These are phyloP conservation scores for Emmelina monodactyla DNA, from an alignment of 2,888 invertebrate species.

Conservation along the genomic window DNA sequence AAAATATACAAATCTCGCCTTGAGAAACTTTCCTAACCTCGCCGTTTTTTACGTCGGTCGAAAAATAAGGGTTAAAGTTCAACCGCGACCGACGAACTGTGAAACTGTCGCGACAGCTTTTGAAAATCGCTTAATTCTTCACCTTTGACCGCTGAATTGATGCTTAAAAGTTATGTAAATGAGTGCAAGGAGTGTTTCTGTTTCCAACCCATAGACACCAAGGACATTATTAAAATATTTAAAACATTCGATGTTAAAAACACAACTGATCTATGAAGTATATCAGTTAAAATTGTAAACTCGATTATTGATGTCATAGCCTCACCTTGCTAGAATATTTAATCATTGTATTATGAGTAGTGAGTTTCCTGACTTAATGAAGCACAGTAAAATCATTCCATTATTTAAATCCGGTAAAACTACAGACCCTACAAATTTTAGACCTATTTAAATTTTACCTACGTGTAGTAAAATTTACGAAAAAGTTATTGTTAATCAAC, in stretches of 20 bases:
- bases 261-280: background rate
- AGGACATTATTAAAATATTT: constrained; percentile 1
- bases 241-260: background rate
- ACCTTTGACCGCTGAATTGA: background rate
- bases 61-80: no score
- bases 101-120: no score
- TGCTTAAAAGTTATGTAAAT: background rate
- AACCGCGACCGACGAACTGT: no score
- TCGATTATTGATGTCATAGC: background rate
- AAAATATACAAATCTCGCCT: no score
- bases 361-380: background rate
- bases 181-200: background rate
- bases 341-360: background rate
- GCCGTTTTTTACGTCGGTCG: no score
- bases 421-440: constrained; percentile 1
- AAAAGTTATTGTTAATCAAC: no score
- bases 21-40: no score
- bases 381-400: no score
- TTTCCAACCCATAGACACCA: background rate
- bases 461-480: no score
- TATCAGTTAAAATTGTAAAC: background rate
- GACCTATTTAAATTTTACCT: background rate
- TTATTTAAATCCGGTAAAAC: background rate
- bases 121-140: no score
- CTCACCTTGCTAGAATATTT: background rate